These are phyloP conservation scores for Chlorodrepanis virens DNA, from an alignment of 2,113 vertebrate species.

Conservation along the genomic window DNA sequence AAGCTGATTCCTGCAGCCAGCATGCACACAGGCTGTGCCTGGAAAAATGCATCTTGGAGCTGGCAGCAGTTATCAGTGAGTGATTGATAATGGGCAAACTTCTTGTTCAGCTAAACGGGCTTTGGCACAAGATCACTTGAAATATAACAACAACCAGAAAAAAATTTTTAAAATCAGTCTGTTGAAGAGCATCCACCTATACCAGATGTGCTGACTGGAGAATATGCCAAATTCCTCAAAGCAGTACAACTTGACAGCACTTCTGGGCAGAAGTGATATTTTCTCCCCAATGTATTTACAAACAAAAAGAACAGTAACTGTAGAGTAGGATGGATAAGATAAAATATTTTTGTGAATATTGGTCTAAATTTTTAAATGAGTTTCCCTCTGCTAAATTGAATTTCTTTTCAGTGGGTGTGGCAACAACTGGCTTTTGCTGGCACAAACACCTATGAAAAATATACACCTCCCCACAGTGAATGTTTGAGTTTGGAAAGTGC, in stretches of 20 bases:
- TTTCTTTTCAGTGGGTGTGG: not conserved
- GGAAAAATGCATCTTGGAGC: not conserved
- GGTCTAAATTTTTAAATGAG: not conserved
- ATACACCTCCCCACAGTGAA: not conserved
- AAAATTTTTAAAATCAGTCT: not conserved
- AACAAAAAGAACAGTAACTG: not conserved
- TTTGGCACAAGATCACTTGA: conserved; percentile 15
- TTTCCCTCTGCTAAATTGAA: not conserved
- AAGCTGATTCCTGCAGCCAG: not conserved
- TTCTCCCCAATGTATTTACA: not conserved
- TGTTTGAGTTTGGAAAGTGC: not conserved
- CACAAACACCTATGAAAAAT: not conserved
- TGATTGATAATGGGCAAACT: conserved; percentile 35
- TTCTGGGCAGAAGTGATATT: not conserved
- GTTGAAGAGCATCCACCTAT: conserved; percentile 21
- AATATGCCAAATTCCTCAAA: conserved; percentile 49
- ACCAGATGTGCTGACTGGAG: conserved; percentile 54
- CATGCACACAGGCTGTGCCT: not conserved
- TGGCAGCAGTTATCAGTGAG: not conserved
- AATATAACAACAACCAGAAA: not conserved
- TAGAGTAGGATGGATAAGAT: not conserved
- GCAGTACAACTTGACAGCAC: not conserved
- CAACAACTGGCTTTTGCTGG: not conserved
- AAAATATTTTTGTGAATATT: not conserved
- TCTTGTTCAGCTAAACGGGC: conserved; percentile 30